Conservation (phyloP, 37 sponge, comb jelly and placozoan genomes). For the Hormiphora californensis region DNA sequence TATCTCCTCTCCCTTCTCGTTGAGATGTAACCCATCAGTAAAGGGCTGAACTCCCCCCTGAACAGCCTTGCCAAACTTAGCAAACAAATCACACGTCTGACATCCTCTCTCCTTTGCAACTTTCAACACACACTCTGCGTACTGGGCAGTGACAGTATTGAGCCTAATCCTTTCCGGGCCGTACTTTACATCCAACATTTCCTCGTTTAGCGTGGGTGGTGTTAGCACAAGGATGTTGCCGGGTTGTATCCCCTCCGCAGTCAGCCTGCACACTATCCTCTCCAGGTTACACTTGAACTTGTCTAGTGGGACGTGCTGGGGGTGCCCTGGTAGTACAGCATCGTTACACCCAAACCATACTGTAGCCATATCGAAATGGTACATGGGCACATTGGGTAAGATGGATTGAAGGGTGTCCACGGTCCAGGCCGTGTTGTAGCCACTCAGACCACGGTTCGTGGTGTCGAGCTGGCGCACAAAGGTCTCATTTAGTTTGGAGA, state of each 20-base stretch:
- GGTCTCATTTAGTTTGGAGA: not conserved
- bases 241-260: not conserved
- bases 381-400: not conserved
- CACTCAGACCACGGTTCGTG: conserved; percentile 2
- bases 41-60: not conserved
- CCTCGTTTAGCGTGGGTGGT: conserved; percentile 1
- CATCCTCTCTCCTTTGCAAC: conserved; percentile 4
- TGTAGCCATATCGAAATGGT: conserved; percentile 13
- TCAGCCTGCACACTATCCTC: not conserved
- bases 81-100: not conserved
- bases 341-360: conserved; percentile 20
- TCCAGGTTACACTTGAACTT: not conserved
- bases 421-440: conserved; percentile 3
- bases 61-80: not conserved
- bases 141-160: not conserved
- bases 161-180: not conserved
- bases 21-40: conserved; percentile 16
- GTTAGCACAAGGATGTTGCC: conserved; percentile 1
- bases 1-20: not conserved
- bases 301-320: not conserved
- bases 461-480: conserved; percentile 13
- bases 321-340: not conserved
- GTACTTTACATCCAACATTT: not conserved
- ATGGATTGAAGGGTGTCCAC: not conserved
- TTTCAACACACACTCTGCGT: not conserved